These are phyloP conservation scores for Turdus rufiventris DNA, from an alignment of 2,113 vertebrate genomes.

Conservation along the genomic window DNA sequence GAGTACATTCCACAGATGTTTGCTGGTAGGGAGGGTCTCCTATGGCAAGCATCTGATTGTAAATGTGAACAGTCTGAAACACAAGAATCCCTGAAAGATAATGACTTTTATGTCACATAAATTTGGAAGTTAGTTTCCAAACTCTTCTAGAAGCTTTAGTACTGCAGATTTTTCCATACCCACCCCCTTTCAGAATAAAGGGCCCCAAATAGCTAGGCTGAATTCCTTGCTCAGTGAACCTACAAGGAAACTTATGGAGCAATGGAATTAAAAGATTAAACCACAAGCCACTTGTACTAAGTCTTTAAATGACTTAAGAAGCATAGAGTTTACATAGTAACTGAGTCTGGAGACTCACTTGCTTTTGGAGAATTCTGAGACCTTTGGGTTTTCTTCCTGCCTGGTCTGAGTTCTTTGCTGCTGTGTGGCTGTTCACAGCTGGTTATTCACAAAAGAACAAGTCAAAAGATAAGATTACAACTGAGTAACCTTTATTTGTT, in stretches of 20 bases:
- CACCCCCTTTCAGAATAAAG: slow-evolving; percentile 49
- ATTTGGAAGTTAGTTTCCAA: slow-evolving; percentile 42
- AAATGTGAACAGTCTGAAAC: background rate
- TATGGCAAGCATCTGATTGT: background rate
- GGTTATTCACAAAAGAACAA: background rate
- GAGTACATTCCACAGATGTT: slow-evolving; percentile 19
- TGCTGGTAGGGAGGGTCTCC: background rate
- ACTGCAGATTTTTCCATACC: slow-evolving; percentile 5
- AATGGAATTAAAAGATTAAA: slow-evolving; percentile 76
- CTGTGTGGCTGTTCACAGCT: background rate
- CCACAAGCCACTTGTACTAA: slow-evolving; percentile 59
- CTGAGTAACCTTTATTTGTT: background rate
- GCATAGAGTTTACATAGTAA: slow-evolving; percentile 67
- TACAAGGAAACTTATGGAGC: slow-evolving; percentile 59
- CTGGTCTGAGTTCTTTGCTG: slow-evolving; percentile 26
- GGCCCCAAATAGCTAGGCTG: slow-evolving; percentile 56
- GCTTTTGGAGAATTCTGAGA: slow-evolving; percentile 51
- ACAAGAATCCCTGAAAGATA: background rate
- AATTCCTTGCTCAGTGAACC: slow-evolving; percentile 76
- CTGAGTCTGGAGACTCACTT: slow-evolving; percentile 30
- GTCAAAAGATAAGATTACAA: background rate
- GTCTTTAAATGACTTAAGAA: slow-evolving; percentile 65
- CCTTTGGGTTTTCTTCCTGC: background rate
- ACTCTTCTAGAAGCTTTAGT: slow-evolving; percentile 27
- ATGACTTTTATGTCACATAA: background rate